Evolutionary conservation across 2,113 vertebrate genomes (phyloP).

Genomic region (Syrmaticus mikado): DNA sequence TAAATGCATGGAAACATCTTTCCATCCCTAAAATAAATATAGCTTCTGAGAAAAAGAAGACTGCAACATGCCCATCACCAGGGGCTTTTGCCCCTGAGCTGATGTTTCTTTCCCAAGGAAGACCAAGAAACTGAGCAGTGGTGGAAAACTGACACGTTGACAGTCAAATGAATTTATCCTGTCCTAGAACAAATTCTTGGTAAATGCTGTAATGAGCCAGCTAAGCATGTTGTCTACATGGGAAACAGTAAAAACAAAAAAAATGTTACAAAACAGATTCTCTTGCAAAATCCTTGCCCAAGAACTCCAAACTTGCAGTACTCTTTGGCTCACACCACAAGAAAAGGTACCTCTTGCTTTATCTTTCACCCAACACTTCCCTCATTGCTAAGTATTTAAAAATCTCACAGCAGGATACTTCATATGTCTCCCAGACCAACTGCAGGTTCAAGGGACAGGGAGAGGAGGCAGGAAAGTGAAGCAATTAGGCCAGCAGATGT

Average conservation of each 20-base stretch:
- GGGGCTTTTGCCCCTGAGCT: neutral
- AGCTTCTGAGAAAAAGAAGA: neutral
- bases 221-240: slow-evolving; percentile 1
- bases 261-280: slow-evolving; percentile 12
- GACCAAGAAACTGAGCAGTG: neutral
- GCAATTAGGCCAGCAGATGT: neutral
- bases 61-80: neutral
- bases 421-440: neutral
- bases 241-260: neutral
- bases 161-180: slow-evolving; percentile 1
- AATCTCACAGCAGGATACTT: neutral
- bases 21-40: neutral
- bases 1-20: neutral
- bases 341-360: neutral
- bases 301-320: slow-evolving; percentile 1
- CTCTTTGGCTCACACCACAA: neutral
- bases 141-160: neutral
- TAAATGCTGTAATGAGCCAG: slow-evolving; percentile 41
- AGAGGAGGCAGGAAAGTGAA: neutral
- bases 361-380: neutral
- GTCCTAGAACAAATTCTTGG: slow-evolving; percentile 46
- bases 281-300: slow-evolving; percentile 17
- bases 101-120: neutral
- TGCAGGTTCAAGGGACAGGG: neutral
- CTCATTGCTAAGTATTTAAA: neutral